These are phyloP conservation scores for Cephus rjabovi DNA, from an alignment of 2,888 invertebrate genomes.

Conservation along the genomic window DNA sequence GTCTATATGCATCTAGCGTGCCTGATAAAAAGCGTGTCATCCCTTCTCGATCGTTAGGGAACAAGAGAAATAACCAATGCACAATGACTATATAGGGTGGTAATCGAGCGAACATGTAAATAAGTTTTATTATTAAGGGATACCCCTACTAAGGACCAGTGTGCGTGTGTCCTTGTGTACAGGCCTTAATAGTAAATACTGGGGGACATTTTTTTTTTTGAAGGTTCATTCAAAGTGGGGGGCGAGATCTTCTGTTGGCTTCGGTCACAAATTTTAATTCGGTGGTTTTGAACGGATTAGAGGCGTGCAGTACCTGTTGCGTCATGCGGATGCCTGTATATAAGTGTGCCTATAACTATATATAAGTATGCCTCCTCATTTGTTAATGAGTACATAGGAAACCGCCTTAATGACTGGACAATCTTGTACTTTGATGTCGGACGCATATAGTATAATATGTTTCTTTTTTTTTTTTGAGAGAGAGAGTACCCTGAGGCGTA, in stretches of 20 bases:
- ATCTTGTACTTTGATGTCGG: background rate
- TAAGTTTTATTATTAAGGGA: background rate
- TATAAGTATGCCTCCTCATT: background rate
- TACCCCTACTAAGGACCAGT: background rate
- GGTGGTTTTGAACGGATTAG: background rate
- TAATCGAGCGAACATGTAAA: background rate
- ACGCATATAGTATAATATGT: background rate
- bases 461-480: background rate
- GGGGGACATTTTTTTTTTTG: background rate
- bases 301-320: slow-evolving; percentile 49
- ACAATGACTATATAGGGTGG: background rate
- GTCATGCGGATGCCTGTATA: slow-evolving; percentile 40
- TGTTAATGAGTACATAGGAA: background rate
- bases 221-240: background rate
- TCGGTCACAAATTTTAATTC: background rate
- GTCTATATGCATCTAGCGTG: background rate
- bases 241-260: background rate
- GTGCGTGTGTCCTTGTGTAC: background rate
- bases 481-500: background rate
- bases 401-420: background rate
- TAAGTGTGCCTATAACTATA: slow-evolving; percentile 23
- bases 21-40: background rate
- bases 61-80: background rate
- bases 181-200: background rate
- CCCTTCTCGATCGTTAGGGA: background rate